Base-by-base conservation (phyloP, 2,888 invertebrate genomes). In the Ennomos quercinarius region DNA sequence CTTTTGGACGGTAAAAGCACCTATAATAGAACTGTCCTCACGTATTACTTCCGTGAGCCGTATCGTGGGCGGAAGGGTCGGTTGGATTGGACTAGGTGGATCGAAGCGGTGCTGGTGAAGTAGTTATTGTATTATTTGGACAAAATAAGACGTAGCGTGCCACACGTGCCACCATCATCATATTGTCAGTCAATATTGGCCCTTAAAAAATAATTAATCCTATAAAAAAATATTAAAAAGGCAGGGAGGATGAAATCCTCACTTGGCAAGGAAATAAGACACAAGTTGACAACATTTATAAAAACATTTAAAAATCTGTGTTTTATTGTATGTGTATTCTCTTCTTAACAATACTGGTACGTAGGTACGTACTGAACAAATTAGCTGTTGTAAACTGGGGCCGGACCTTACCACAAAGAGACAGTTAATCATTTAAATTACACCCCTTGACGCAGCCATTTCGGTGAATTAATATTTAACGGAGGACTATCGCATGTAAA, bases 391-490 rank as follows among this genome's bases (percentile, higher is more conserved):
- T 48, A 39, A 38, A 48, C 34, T 44, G 44, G 27, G 27, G 34
- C 48, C 39, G 39, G 48, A 48, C 38, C 48, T 12, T 39, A 39
- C 47, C 48, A 48, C 48, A 48, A 55, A 66, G 46, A 63, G 63
- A 64, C 67, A 60, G 69, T 17, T 69, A 66, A 70, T 74, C 67
- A 76, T 75, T 77, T 69, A 60, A 70, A 67, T 63, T 62, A 68
- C 64, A 60, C 48, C 49, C 68, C 64, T 66, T 74, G 69, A 71
- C 70, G 70, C 65, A 61, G 67, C 67, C 69, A 72, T 77, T 77
- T 73, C 68, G 62, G 63, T 6, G 53, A 66, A 73, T 76, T 70
- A 71, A 75, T 75, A 75, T 74, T 75, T 66, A 69, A 57, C n/a
- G 47, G 57, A 17, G 3, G 58, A 5, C 53, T 49, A 60, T 66